These are phyloP conservation scores for Entelurus aequoreus DNA, from an alignment of 2,113 vertebrate genomes.

Conservation along the genomic window DNA sequence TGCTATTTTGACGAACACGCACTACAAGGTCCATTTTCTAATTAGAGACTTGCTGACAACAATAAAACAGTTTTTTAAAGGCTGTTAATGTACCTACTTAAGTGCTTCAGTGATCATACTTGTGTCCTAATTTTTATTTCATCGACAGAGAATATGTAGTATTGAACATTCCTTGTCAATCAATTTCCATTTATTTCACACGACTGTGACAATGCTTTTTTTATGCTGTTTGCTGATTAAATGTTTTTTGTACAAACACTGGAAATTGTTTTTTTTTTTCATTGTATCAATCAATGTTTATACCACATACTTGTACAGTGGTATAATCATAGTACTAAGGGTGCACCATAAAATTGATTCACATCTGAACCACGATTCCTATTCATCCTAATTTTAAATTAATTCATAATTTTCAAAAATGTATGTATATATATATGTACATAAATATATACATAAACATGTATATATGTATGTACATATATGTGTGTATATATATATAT, in stretches of 20 bases:
- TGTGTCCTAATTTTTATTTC: slow-evolving; percentile 30
- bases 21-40: slow-evolving; percentile 52
- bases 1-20: slow-evolving; percentile 40
- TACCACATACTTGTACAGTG: too few relatives aligned
- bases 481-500: too few relatives aligned
- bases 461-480: too few relatives aligned
- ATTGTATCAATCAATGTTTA: too few relatives aligned
- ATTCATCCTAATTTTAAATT: too few relatives aligned
- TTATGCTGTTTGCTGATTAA: slow-evolving; percentile 62
- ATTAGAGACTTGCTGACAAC: slow-evolving; percentile 49
- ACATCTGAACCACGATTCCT: too few relatives aligned
- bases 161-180: slow-evolving; percentile 37
- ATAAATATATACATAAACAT: too few relatives aligned
- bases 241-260: slow-evolving; percentile 54
- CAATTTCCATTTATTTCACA: slow-evolving; percentile 23
- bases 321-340: too few relatives aligned
- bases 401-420: too few relatives aligned
- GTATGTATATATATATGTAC: too few relatives aligned
- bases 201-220: slow-evolving; percentile 50
- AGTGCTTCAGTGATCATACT: slow-evolving; percentile 20
- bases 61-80: slow-evolving; percentile 24
- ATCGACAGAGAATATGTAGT: slow-evolving; percentile 36
- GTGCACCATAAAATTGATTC: too few relatives aligned
- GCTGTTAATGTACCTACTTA: slow-evolving; percentile 1
- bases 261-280: slow-evolving; percentile 3